phyloP scores from a whole-genome alignment of 2,888 invertebrate species.

The Amphiduros pacificus region DNA sequence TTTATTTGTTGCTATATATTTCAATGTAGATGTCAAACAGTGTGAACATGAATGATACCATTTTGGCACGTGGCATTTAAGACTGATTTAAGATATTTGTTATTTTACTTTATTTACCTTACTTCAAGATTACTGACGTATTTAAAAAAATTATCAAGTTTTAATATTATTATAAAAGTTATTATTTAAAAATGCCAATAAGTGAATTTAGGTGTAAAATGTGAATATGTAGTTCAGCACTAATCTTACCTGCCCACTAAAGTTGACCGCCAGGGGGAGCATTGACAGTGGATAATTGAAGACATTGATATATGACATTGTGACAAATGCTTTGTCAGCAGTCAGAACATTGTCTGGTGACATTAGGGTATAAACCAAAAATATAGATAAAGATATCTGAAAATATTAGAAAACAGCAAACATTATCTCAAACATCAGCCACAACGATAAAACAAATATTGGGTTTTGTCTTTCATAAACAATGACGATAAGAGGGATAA shows the following conservation, averaged over 20 bases:
- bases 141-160: too few species aligned
- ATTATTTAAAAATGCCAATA: neutral
- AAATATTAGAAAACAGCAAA: too few species aligned
- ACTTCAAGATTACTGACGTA: too few species aligned
- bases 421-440: too few species aligned
- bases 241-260: constrained; percentile 10
- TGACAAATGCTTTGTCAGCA: constrained; percentile 20
- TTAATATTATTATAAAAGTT: neutral
- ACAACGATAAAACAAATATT: too few species aligned
- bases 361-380: constrained; percentile 6
- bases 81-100: too few species aligned
- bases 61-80: too few species aligned
- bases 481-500: too few species aligned
- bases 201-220: neutral
- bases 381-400: constrained; percentile 6
- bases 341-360: constrained; percentile 13
- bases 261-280: constrained; percentile 8
- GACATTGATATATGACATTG: constrained; percentile 17
- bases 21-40: too few species aligned
- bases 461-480: too few species aligned
- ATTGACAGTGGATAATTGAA: constrained; percentile 14
- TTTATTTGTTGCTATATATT: too few species aligned
- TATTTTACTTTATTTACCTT: too few species aligned
- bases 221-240: neutral
- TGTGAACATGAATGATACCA: neutral